Evolutionary conservation across 2,888 invertebrate species (phyloP).

Genomic region (Panopea generosa): DNA sequence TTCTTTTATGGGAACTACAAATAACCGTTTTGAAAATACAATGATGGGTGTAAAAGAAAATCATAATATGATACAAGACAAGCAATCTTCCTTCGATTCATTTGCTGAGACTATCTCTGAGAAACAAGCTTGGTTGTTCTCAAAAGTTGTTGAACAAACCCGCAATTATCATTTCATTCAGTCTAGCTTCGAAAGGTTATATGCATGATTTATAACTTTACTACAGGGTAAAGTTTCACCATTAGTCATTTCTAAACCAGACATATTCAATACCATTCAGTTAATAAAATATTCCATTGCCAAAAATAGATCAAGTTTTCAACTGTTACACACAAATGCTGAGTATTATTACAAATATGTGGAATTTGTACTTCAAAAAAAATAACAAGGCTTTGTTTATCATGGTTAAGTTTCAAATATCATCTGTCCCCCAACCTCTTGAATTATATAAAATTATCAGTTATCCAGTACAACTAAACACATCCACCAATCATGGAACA

Average conservation of each 20-base stretch:
- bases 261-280: not conserved
- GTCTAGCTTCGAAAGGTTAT: not conserved
- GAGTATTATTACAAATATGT: constrained; percentile 7
- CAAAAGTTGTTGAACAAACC: not conserved
- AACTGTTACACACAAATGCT: not conserved
- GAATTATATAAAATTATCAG: constrained; percentile 11
- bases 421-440: constrained; percentile 4
- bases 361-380: not conserved
- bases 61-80: not conserved
- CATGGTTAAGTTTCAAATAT: constrained; percentile 6
- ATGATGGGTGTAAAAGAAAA: constrained; percentile 4
- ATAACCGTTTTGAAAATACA: constrained; percentile 11
- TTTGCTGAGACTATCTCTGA: not conserved
- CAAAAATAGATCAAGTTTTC: not conserved
- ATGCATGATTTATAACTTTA: no score
- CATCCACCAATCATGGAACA: constrained; percentile 3
- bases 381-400: not conserved
- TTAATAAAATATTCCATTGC: not conserved
- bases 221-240: no score
- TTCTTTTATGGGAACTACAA: constrained; percentile 10
- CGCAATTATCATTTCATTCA: not conserved
- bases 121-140: not conserved
- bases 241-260: no score
- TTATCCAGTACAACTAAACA: constrained; percentile 14
- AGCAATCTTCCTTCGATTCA: not conserved